Percentiles rank a stretch among this genome's conserved stretches.
Evolutionary conservation across 2,888 invertebrate species (phyloP).

Genomic region (Harmothoe impar): DNA sequence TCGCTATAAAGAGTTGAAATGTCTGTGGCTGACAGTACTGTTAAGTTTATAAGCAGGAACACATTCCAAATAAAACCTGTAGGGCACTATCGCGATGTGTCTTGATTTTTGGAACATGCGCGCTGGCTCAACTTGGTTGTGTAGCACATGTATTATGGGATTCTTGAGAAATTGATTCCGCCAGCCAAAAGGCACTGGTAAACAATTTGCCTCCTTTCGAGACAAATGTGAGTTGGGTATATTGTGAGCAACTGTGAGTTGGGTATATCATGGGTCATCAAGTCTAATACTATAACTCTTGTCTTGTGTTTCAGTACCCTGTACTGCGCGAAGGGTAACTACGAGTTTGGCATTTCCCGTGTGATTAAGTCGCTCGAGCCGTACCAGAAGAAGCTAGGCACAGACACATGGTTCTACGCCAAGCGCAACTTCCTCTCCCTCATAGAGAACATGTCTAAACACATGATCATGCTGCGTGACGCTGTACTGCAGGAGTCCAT

Average conservation of each 20-base stretch:
- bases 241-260: not conserved
- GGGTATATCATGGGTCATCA: not conserved
- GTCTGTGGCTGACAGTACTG: too few species aligned
- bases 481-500: conserved; percentile 93
- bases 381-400: conserved; percentile 95
- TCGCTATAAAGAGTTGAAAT: too few species aligned
- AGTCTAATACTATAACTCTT: not conserved
- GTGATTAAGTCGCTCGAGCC: conserved; percentile 98
- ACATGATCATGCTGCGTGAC: conserved; percentile 94
- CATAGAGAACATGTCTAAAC: conserved; percentile 94
- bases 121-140: too few species aligned
- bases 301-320: conserved; percentile 88
- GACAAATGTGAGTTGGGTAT: too few species aligned
- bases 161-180: too few species aligned
- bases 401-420: conserved; percentile 99
- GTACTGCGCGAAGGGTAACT: conserved; percentile 99
- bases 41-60: too few species aligned
- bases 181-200: too few species aligned
- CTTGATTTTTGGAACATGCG: too few species aligned
- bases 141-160: too few species aligned
- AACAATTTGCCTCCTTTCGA: too few species aligned
- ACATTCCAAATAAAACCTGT: too few species aligned
- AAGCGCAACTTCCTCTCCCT: conserved; percentile 97
- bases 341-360: conserved; percentile 98
- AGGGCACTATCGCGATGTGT: too few species aligned